A percentile compares a stretch with the other conserved stretches of the same genome.
These are phyloP conservation scores for Corythornis madagascariensis DNA, from an alignment of 2,113 vertebrate genomes.

Conservation along the genomic window DNA sequence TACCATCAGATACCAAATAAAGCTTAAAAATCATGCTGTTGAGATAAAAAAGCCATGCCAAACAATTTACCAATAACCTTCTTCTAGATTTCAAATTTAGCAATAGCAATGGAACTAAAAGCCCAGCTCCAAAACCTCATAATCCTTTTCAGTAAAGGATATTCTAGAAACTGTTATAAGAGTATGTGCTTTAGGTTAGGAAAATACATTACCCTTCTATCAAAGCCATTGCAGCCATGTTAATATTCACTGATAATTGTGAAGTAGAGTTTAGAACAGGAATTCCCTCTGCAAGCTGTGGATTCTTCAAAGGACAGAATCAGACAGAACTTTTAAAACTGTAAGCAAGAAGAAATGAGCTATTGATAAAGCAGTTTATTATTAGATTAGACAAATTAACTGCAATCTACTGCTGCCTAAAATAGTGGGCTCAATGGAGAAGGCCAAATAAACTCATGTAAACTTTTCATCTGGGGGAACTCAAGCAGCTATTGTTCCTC, in stretches of 20 bases:
- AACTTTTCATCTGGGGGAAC: neutral
- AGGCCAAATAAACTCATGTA: neutral
- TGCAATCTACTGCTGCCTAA: neutral
- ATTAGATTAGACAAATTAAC: neutral
- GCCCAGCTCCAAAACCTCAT: neutral
- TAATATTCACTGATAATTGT: neutral
- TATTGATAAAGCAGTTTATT: slow-evolving; percentile 6
- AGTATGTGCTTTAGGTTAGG: neutral
- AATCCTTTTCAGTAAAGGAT: neutral
- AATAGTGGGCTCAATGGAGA: neutral
- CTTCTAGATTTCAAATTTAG: neutral
- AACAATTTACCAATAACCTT: neutral
- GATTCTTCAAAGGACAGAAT: neutral
- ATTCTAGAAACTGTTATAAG: neutral
- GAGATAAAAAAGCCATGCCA: neutral
- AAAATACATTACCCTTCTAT: neutral
- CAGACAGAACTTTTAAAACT: neutral
- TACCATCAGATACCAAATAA: neutral
- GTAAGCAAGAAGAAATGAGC: neutral
- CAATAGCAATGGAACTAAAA: neutral
- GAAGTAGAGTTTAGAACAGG: neutral
- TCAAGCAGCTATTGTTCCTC: neutral
- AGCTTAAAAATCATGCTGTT: neutral
- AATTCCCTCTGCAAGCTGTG: neutral
- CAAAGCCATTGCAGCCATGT: neutral